Base-by-base conservation (phyloP, 2,888 invertebrate genomes). In the Volucella inflata region DNA sequence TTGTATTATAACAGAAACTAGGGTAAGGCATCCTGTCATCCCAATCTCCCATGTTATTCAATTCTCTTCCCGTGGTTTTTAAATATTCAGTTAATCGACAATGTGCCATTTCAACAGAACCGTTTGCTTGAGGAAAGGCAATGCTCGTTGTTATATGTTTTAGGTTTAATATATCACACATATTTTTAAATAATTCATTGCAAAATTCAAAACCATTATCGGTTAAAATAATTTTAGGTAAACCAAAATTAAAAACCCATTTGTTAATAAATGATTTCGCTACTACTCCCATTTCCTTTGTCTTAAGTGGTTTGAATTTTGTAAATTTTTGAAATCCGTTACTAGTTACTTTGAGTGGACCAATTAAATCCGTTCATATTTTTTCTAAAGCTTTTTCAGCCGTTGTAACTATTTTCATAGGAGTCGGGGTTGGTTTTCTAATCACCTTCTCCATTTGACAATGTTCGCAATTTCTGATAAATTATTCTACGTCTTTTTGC, bases 381-480 rank as follows among this genome's bases (percentile, higher is more conserved):
- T 67, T 67, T 40, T 67, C 21, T 53, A 67, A 17, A n/a, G 51
- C 51, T 8, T 11, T 67, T 30, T 67, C 12, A 14, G 53, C 53
- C 21, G 67, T 48, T 11, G 67, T 51, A 11, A 67, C 21, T 8
- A 21, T 67, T 64, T 64, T 38, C 50, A 64, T 64, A 11, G 64
- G 38, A 30, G 38, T 38, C n/a, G 51, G 16, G 36, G 40, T 72
- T 17, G 51, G 38, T 36, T 71, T 21, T 11, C 79, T 46, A n/a
- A 21, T 72, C 17, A 74, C 72, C 51, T 74, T 79, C 36, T 68
- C 53, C 36, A n/a, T n/a, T 67, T 79, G 79, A n/a, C 67, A 76
- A 46, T 65, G 55, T 11, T 48, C 14, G 38, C 67, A 72, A 51
- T 79, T 53, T 57, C 64, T 62, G 11, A 78, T 44, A 17, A 16